Base-by-base conservation (phyloP, 2,888 invertebrate species). In the Liopterus haemorrhoidalis region DNA sequence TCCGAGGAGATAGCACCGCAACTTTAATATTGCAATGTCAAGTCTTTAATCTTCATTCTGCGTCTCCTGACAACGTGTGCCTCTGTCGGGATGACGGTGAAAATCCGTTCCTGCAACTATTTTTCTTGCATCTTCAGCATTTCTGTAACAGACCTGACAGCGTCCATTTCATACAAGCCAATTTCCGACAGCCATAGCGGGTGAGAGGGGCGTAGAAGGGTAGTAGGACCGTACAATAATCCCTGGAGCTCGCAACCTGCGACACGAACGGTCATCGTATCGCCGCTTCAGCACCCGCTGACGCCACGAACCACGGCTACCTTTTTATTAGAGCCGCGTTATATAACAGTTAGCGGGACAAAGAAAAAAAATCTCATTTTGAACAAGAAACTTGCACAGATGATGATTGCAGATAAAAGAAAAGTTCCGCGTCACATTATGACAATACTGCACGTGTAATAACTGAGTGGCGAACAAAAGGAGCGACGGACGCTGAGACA, bases 331-430 rank as follows among this genome's bases (percentile, higher is more conserved):
- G 39, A 28, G 21, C 35, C 35, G 27, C 57, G 60, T 61, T 62
- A 63, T 63, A 60, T 56, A 59, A 62, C 62, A 60, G 62, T 63
- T 63, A 61, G 59, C 54, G 50, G 63, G 59, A 63, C 61, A 63
- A 64, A 60, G 60, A 36, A 60, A 60, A 64, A 57, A 63, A 63
- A 63, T 62, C 63, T 65, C 65, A 64, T 65, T 64, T 64, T 59
- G 57, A 54, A 57, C 56, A 55, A 54, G 54, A 52, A 59, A 56
- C 49, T 47, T 43, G 48, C 49, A 42, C 48, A 50, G 58, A 58
- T 61, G 62, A 63, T 61, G 60, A 62, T 57, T 61, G 56, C 54
- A 61, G 61, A 65, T 64, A 63, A 65, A 65, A 60, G 63, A 63
- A 62, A 54, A 59, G 59, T 60, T 65, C 61, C 61, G 57, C 61